Base-by-base conservation (phyloP, 2,113 vertebrate species). In the Prunella himalayana region DNA sequence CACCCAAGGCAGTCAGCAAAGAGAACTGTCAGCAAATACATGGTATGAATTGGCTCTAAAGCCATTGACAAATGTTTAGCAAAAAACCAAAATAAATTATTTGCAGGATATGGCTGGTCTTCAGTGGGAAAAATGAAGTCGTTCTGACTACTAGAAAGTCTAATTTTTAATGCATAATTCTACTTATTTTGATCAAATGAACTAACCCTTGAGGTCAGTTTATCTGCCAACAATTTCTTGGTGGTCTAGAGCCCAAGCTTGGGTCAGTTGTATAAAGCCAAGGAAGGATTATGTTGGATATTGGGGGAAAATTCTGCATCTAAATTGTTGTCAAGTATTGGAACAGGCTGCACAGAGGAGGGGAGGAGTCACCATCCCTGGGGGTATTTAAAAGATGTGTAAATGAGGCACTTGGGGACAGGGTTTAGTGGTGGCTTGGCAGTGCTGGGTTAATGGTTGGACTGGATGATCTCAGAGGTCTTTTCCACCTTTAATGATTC, bases 41-140 rank as follows among this genome's bases (percentile, higher is more conserved):
- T 41, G n/a, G 6, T 6, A 39, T 33, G 16, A 92, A 45, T 14
- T 15, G 4, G 28, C n/a, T 85, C 30, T 49, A 35, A 86, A 93
- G 4, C 5, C 30, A 54, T 6, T 1, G 3, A 49, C 2, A 51
- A 65, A 59, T 22, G 0, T 22, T 79, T 50, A 65, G 17, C 2
- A 15, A 64, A 71, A 50, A 49, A 13, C 1, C 6, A 44, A 45
- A 82, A 42, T 11, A 10, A 49, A 41, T 14, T 11, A 30, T 51
- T 84, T 69, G 4, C 13, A 61, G 7, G 9, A 42, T 42, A 31
- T 57, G 11, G 3, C 15, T 69, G 45, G 2, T 39, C 13, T 18
- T 31, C 33, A 71, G 4, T 9, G 16, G 20, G 31, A 81, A 51
- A 51, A 33, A 54, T 54, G 25, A 80, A 44, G 22, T 37, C 1